These are phyloP conservation scores for Syngnathoides biaculeatus DNA, from an alignment of 2,113 vertebrate species.

Conservation along the genomic window DNA sequence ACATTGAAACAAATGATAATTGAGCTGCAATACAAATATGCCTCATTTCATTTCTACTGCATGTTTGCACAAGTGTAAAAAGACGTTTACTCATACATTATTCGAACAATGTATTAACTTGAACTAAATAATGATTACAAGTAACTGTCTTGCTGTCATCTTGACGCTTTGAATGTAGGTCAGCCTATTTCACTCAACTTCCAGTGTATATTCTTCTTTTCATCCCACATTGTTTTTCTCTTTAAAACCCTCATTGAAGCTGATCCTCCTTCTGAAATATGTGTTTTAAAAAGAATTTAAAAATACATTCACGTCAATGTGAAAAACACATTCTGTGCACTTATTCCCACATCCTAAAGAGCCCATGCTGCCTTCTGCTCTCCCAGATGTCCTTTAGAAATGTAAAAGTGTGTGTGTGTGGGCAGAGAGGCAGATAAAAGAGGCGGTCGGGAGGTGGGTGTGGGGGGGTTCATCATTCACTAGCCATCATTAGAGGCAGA, in stretches of 20 bases:
- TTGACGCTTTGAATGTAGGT: neutral
- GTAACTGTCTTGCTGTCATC: neutral
- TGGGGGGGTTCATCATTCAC: slow-evolving; percentile 14
- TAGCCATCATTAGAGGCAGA: slow-evolving; percentile 13
- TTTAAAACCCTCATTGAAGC: neutral
- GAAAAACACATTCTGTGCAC: neutral
- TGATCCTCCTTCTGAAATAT: neutral
- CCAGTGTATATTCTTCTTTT: neutral
- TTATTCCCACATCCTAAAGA: slow-evolving; percentile 16
- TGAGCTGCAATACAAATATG: no score
- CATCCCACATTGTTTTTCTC: neutral
- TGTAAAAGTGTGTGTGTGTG: slow-evolving; percentile 28
- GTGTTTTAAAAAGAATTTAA: neutral
- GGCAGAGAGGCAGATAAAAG: slow-evolving; percentile 54
- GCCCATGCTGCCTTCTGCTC: slow-evolving; percentile 51
- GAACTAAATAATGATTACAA: neutral
- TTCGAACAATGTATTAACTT: neutral
- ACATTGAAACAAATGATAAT: no score
- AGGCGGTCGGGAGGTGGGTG: slow-evolving; percentile 32
- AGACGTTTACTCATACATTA: neutral
- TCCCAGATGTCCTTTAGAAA: slow-evolving; percentile 51
- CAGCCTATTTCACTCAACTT: neutral
- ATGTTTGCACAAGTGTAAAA: neutral
- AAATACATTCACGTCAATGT: neutral
- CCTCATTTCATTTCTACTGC: neutral